Percentiles rank a stretch among this genome's conserved stretches.
Conservation (phyloP, 2,888 invertebrate species). For the Latrodectus hesperus region DNA sequence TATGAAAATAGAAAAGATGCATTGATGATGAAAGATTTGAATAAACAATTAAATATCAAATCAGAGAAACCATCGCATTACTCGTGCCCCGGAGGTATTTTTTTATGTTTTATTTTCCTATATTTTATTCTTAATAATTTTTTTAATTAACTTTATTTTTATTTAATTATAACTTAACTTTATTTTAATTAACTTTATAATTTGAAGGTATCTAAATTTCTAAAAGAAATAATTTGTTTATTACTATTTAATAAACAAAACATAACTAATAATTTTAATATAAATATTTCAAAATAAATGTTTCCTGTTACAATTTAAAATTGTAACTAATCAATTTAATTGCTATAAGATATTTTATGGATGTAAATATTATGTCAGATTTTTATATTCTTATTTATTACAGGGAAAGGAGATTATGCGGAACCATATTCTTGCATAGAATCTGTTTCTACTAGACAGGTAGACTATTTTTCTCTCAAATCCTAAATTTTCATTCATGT, state of each 20-base stretch:
- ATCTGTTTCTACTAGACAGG: slow-evolving; percentile 57
- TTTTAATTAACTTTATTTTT: too few relatives aligned
- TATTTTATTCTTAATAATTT: not conserved
- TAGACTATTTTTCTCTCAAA: not conserved
- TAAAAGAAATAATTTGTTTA: too few relatives aligned
- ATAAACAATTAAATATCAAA: slow-evolving; percentile 45
- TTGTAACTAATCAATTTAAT: too few relatives aligned
- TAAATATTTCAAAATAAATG: too few relatives aligned
- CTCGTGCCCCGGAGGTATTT: slow-evolving; percentile 50
- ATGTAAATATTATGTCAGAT: not conserved
- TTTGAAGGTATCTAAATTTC: not conserved
- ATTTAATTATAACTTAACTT: too few relatives aligned
- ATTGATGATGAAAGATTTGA: slow-evolving; percentile 59
- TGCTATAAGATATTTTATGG: too few relatives aligned
- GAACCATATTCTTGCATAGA: slow-evolving; percentile 62
- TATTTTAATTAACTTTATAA: too few relatives aligned
- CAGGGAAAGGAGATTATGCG: slow-evolving; percentile 57
- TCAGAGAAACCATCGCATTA: slow-evolving; percentile 54
- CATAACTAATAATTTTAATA: too few relatives aligned
- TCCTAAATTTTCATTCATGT: too few relatives aligned
- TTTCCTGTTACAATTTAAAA: too few relatives aligned
- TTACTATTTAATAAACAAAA: too few relatives aligned
- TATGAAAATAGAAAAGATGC: slow-evolving; percentile 64
- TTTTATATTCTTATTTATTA: not conserved
- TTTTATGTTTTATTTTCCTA: too few relatives aligned